Conservation (phyloP, 2,888 invertebrate species). For the Cremastinae sp. region DNA sequence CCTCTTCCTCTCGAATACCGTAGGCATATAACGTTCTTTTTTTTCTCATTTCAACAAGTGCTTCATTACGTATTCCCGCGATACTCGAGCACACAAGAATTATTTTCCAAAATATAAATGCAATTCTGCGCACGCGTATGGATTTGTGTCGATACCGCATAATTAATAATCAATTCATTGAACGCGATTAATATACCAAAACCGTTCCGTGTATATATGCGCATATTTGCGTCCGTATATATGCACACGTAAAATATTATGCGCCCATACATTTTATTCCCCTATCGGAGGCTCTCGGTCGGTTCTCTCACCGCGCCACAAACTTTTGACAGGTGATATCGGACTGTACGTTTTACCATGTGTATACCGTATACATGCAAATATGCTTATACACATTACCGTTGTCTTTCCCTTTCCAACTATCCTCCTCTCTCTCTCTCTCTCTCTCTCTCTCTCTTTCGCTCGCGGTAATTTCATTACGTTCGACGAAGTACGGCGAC, state of each 20-base stretch:
- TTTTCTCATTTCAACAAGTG: neutral
- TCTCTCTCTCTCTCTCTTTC: neutral
- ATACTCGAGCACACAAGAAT: neutral
- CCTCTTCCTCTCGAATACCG: neutral
- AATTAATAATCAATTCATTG: constrained; percentile 66
- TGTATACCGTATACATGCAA: neutral
- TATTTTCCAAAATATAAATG: neutral
- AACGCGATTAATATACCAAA: constrained; percentile 62
- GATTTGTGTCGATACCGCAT: constrained; percentile 57
- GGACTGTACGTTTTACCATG: neutral
- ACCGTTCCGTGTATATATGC: constrained; percentile 5
- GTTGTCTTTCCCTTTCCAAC: neutral
- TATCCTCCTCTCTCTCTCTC: neutral
- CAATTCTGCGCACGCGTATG: constrained; percentile 22
- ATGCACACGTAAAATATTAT: constrained; percentile 20
- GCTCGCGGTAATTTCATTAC: constrained; percentile 63
- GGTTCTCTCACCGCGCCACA: constrained; percentile 41
- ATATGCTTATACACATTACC: constrained; percentile 1
- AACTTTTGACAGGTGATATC: constrained; percentile 62
- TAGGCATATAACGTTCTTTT: neutral
- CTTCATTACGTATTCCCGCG: neutral
- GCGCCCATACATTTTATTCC: constrained; percentile 17
- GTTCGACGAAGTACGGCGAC: constrained; percentile 38
- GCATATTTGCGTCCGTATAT: neutral
- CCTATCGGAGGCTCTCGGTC: constrained; percentile 18